Evolutionary conservation across 2,797 vertebrate species (phyloP), one percentile per base, ranked within the genome.

Genomic region (Macropodus opercularis): DNA sequence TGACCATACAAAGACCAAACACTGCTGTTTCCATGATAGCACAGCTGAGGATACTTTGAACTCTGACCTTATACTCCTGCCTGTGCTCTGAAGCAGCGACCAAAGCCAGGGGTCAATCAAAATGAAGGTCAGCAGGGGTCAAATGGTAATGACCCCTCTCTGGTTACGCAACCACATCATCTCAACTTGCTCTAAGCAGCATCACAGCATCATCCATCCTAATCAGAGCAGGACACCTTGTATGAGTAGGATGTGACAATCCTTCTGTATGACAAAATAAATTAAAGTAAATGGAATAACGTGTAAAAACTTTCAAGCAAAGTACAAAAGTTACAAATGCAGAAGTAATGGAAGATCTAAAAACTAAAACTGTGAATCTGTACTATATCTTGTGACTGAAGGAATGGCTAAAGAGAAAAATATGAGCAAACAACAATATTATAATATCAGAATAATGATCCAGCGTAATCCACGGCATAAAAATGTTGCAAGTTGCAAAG

Each of bases 31-130:
- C 84, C 87, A 88, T 84, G 86, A 63, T 79, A 87, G 79, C 87
- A 83, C 87, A 90, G 88, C 87, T 89, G 86, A 87, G 79, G 85
- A 83, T 71, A 84, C 83, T 84, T 74, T 90, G 89, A 88, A 84
- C 87, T 79, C 56, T 88, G 87, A 89, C 89, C 90, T 85, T 75
- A 58, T 68, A 60, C 69, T 70, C 48, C 75, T 75, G 75, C 71
- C 52, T 79, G 75, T 53, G 81, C 81, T 86, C 74, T 70, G 77
- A 81, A 85, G 85, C 71, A 48, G 51, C 85, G 85, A 86, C 87
- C 85, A 83, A 82, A 61, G 65, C 69, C 69, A 59, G 76, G 77
- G 85, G 87, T 89, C 90, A 89, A 86, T 89, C 81, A 85, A 86
- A 79, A 77, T 48, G 7, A 63, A 74, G 87, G 88, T 88, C 84